These are phyloP conservation scores for Muscina levida DNA, from an alignment of 2,888 invertebrate species.

Conservation along the genomic window DNA sequence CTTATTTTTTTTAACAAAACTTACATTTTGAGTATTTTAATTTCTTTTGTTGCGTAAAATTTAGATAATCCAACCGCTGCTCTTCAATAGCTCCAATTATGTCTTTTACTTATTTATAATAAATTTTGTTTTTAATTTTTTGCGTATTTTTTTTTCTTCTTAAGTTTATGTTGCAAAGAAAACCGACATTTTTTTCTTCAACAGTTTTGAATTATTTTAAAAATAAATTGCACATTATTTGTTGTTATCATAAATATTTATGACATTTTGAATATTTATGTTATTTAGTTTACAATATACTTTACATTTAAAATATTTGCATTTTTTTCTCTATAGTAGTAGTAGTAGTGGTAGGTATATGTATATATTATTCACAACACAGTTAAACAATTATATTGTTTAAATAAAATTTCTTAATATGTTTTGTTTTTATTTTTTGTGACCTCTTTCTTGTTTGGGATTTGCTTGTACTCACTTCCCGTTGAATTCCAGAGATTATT, in stretches of 20 bases:
- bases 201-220: constrained; percentile 50
- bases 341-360: too few species aligned
- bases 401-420: background rate
- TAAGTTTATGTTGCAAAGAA: constrained; percentile 21
- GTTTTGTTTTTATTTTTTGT: background rate
- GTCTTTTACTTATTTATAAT: too few species aligned
- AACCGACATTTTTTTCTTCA: background rate
- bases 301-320: too few species aligned
- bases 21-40: too few species aligned
- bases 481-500: constrained; percentile 13
- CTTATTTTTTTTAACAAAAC: too few species aligned
- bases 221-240: constrained; percentile 64
- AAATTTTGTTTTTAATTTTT: background rate
- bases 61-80: constrained; percentile 40
- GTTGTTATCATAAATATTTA: constrained; percentile 41
- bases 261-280: constrained; percentile 46
- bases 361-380: too few species aligned
- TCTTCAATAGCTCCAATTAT: background rate
- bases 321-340: too few species aligned
- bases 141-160: constrained; percentile 5
- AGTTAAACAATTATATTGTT: constrained; percentile 60
- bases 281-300: too few species aligned
- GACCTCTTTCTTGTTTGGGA: constrained; percentile 16
- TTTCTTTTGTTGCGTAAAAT: too few species aligned
- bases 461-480: background rate